Evolutionary conservation across 35 echinoderm and acorn worm species (phyloP).

Genomic region (Ophiothrix spiculata): DNA sequence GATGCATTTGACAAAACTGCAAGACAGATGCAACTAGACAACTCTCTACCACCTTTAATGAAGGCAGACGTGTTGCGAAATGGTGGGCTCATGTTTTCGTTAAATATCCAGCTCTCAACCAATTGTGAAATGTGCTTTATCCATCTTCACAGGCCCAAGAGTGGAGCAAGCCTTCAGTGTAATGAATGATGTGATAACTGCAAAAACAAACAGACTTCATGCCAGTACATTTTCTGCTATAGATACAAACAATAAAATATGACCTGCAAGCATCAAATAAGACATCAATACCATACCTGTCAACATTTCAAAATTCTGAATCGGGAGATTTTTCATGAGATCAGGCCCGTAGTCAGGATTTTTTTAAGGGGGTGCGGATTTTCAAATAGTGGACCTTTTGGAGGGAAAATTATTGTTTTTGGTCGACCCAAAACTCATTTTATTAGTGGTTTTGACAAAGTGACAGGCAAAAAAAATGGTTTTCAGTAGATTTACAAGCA

Average conservation of each 20-base stretch:
- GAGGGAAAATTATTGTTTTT: too few species aligned
- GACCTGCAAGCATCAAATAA: conserved; percentile 32
- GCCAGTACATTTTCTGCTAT: conserved; percentile 45
- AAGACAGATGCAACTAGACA: background rate
- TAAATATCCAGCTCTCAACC: background rate
- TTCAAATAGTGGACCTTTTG: too few species aligned
- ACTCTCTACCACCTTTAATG: background rate
- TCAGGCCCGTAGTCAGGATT: too few species aligned
- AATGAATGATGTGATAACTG: conserved; percentile 54
- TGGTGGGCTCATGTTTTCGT: background rate
- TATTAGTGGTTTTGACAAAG: too few species aligned
- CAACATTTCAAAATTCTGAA: too few species aligned
- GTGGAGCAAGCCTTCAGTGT: conserved; percentile 48
- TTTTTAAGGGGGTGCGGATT: too few species aligned
- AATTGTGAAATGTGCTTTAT: background rate
- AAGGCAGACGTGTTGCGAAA: background rate
- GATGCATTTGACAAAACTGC: background rate
- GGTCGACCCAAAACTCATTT: too few species aligned
- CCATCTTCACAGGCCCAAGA: conserved; percentile 57
- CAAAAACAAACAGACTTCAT: conserved; percentile 35
- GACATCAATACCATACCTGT: too few species aligned
- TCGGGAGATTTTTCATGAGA: too few species aligned
- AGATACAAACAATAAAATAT: conserved; percentile 51
- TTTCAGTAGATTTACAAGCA: too few species aligned
- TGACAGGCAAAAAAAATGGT: too few species aligned